A percentile compares a stretch with the other conserved stretches of the same genome.
These are phyloP conservation scores for Meliscaeva auricollis DNA, from an alignment of 2,888 invertebrate genomes.

Conservation along the genomic window DNA sequence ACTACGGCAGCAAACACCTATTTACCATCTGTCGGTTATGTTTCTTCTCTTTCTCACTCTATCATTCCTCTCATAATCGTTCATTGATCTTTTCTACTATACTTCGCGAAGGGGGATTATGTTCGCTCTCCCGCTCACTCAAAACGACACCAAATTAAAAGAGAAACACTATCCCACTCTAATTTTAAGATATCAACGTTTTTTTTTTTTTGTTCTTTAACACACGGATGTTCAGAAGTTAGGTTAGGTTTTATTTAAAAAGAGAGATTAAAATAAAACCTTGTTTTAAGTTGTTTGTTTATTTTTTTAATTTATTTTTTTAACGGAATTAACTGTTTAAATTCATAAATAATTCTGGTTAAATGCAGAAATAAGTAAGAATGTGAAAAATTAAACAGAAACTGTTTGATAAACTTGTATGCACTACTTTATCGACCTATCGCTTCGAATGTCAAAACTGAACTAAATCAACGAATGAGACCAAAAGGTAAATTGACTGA, in stretches of 20 bases:
- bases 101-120: neutral
- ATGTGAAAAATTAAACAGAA: slow-evolving; percentile 50
- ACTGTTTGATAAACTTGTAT: neutral
- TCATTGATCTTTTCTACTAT: slow-evolving; percentile 72
- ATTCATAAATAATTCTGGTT: slow-evolving; percentile 54
- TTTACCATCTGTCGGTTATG: slow-evolving; percentile 63
- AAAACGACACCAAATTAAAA: slow-evolving; percentile 12
- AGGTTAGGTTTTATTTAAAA: slow-evolving; percentile 14
- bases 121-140: slow-evolving; percentile 40
- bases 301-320: neutral
- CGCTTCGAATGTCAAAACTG: slow-evolving; percentile 51
- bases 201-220: neutral
- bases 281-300: no score
- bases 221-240: slow-evolving; percentile 31
- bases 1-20: slow-evolving; percentile 39
- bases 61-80: slow-evolving; percentile 70
- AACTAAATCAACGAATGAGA: slow-evolving; percentile 48
- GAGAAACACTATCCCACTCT: slow-evolving; percentile 43
- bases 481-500: slow-evolving; percentile 28
- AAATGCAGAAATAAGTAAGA: slow-evolving; percentile 44
- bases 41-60: slow-evolving; percentile 66
- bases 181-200: slow-evolving; percentile 23
- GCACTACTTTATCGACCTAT: slow-evolving; percentile 9
- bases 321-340: slow-evolving; percentile 27
- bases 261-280: slow-evolving; percentile 8